A percentile compares a stretch with the other conserved stretches of the same genome.
Evolutionary conservation across 1,140 invertebrate species (phyloP).

Genomic region (Temnothorax nylanderi): DNA sequence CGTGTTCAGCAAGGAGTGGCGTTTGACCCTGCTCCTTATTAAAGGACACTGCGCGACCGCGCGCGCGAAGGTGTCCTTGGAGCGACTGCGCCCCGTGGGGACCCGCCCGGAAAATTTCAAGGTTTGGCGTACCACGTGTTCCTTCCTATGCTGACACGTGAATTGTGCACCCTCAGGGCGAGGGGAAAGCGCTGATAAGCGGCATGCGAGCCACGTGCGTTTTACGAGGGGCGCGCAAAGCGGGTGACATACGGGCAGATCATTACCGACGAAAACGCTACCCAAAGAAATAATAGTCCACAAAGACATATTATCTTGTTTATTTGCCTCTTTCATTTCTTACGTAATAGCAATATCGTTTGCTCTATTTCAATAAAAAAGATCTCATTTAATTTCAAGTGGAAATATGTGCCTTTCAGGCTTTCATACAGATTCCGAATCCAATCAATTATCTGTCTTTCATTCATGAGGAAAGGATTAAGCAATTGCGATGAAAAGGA

Average conservation of each 20-base stretch:
- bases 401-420: neutral
- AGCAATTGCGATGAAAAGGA: neutral
- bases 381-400: neutral
- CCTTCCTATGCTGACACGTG: neutral
- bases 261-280: neutral
- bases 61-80: slow-evolving; percentile 32
- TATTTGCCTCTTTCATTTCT: neutral
- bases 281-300: neutral
- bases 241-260: neutral
- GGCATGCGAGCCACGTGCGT: slow-evolving; percentile 14
- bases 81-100: slow-evolving; percentile 36
- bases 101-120: slow-evolving; percentile 33
- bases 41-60: slow-evolving; percentile 22
- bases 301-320: neutral
- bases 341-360: neutral
- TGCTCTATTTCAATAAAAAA: neutral
- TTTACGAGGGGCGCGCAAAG: neutral
- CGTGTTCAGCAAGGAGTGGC: slow-evolving; percentile 57
- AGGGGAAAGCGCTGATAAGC: neutral
- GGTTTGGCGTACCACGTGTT: slow-evolving; percentile 35
- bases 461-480: neutral
- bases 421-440: no score
- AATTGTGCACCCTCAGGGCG: neutral
- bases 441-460: neutral
- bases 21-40: slow-evolving; percentile 54